phyloP scores from a whole-genome alignment of 2,113 vertebrate species.

The Oryzias celebensis region DNA sequence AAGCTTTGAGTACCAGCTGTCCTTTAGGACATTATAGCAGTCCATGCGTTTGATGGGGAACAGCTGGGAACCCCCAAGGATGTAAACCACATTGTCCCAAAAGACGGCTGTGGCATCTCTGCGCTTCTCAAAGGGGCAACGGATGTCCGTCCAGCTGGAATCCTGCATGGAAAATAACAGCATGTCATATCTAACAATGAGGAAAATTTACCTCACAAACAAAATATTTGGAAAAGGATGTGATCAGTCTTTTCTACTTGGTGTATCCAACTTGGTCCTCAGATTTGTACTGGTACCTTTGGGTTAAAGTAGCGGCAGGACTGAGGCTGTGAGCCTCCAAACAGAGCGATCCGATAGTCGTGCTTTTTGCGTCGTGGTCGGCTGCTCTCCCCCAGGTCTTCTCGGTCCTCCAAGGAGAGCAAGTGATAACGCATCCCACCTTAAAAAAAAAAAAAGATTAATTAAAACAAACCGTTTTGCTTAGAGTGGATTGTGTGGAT shows the following conservation, averaged over 20 bases:
- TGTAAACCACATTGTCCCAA: slow-evolving; percentile 99
- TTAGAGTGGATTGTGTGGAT: not conserved
- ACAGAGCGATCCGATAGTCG: slow-evolving; percentile 93
- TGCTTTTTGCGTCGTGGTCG: slow-evolving; percentile 91
- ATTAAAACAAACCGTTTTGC: not conserved
- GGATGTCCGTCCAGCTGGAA: slow-evolving; percentile 96
- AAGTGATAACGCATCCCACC: slow-evolving; percentile 73
- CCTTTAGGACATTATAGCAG: slow-evolving; percentile 98
- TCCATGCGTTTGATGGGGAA: slow-evolving; percentile 99
- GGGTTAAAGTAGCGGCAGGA: slow-evolving; percentile 98
- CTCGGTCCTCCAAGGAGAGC: slow-evolving; percentile 82
- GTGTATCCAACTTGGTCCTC: not conserved
- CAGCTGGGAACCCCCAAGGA: slow-evolving; percentile 96
- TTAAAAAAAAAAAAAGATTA: slow-evolving; percentile 7
- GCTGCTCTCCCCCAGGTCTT: slow-evolving; percentile 93
- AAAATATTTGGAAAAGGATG: not conserved
- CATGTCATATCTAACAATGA: not conserved
- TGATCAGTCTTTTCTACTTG: not conserved
- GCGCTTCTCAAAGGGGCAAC: slow-evolving; percentile 96
- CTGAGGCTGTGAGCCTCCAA: slow-evolving; percentile 96
- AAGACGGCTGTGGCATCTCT: slow-evolving; percentile 93
- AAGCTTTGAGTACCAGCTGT: slow-evolving; percentile 98
- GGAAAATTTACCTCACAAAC: rapidly evolving
- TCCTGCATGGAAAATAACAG: slow-evolving; percentile 75
- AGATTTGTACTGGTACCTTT: slow-evolving; percentile 77